Conservation (phyloP, 92 coral and sea anemone species). For the Siderastrea radians region DNA sequence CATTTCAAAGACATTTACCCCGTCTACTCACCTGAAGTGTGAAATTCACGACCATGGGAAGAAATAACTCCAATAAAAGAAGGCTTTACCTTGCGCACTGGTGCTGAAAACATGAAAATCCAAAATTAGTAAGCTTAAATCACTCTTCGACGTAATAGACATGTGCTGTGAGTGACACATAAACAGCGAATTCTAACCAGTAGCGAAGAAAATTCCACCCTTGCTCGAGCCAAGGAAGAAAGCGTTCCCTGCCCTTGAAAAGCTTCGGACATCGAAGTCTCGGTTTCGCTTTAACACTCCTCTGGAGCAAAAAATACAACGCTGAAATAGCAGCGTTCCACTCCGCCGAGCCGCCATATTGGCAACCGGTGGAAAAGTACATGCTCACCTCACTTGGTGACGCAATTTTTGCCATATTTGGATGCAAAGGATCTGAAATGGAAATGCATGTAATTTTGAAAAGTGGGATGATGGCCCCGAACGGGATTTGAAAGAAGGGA, state of each 20-base stretch:
- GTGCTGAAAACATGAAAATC: conserved; percentile 11
- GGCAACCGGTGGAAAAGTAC: conserved; percentile 40
- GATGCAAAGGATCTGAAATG: conserved; percentile 1
- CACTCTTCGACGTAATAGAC: neutral
- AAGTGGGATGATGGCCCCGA: too few relatives aligned
- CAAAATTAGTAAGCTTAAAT: neutral
- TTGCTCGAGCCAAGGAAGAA: conserved; percentile 19
- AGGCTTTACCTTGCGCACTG: conserved; percentile 14
- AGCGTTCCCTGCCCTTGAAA: conserved; percentile 12
- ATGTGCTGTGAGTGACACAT: neutral
- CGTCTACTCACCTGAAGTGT: conserved; percentile 55
- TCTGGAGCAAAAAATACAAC: conserved; percentile 45
- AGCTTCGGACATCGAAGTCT: neutral
- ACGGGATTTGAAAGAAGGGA: too few relatives aligned
- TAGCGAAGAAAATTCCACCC: conserved; percentile 26
- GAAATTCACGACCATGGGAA: conserved; percentile 46
- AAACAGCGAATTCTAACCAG: conserved; percentile 13
- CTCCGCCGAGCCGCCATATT: conserved; percentile 57
- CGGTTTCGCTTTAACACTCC: conserved; percentile 1
- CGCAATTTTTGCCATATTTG: conserved; percentile 35
- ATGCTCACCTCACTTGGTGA: conserved; percentile 36
- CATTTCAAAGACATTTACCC: neutral
- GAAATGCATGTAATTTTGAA: neutral
- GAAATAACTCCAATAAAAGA: conserved; percentile 31
- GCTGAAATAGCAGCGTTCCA: conserved; percentile 9